Conservation (phyloP, 2,888 invertebrate species). For the Cataglyphis livida region DNA sequence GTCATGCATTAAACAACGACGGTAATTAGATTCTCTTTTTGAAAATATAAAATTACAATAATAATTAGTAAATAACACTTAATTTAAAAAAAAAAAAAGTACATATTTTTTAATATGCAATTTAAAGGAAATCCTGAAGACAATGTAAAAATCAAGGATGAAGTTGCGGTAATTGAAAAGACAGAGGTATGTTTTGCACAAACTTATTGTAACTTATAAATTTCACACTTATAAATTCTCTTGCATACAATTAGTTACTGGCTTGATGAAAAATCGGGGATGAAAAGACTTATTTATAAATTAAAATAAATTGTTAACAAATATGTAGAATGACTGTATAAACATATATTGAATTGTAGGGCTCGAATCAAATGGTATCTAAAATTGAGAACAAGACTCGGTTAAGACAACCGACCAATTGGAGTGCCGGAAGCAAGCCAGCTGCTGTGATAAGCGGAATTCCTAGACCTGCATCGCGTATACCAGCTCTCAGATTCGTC, state of each 20-base stretch:
- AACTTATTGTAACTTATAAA: background rate
- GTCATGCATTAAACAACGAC: constrained; percentile 71
- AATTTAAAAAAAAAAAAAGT: background rate
- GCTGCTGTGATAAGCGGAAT: constrained; percentile 79
- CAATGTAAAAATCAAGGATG: constrained; percentile 50
- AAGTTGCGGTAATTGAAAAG: constrained; percentile 42
- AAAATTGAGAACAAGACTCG: constrained; percentile 74
- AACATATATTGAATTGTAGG: constrained; percentile 51
- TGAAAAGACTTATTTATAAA: background rate
- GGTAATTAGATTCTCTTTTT: constrained; percentile 58
- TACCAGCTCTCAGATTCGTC: constrained; percentile 76
- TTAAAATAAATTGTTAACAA: background rate
- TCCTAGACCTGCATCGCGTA: constrained; percentile 83
- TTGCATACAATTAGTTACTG: background rate
- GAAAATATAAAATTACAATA: constrained; percentile 20
- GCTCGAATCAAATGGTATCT: constrained; percentile 58
- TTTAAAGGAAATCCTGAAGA: constrained; percentile 56
- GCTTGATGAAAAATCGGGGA: background rate
- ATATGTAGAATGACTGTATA: constrained; percentile 15
- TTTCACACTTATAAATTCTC: background rate
- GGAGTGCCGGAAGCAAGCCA: constrained; percentile 70
- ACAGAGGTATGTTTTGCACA: constrained; percentile 50
- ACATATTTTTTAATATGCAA: background rate
- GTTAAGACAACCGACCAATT: constrained; percentile 80
- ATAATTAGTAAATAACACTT: background rate